Evolutionary conservation across 1,140 invertebrate species (phyloP).

Genomic region (Dreissena rostriformis): DNA sequence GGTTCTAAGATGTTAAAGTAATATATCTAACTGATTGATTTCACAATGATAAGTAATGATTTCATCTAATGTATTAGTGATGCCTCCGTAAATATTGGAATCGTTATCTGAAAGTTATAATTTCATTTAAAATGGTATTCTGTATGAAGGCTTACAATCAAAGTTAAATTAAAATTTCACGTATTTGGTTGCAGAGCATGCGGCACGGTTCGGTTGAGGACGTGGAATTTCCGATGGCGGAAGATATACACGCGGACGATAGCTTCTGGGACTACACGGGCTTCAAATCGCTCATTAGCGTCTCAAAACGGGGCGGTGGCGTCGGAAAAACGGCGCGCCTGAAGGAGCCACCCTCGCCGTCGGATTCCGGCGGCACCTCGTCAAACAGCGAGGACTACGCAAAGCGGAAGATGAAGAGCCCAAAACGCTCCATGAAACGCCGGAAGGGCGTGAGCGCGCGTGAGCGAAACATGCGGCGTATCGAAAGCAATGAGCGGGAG

Average conservation of each 20-base stretch:
- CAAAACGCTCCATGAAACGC: constrained; percentile 82
- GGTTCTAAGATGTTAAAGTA: no score
- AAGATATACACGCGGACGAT: constrained; percentile 55
- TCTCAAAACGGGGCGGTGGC: constrained; percentile 43
- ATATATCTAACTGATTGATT: no score
- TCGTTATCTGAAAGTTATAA: no score
- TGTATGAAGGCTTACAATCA: no score
- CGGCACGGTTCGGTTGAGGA: constrained; percentile 4
- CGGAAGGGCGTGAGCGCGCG: constrained; percentile 89
- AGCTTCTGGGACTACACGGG: constrained; percentile 60
- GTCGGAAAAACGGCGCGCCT: constrained; percentile 56
- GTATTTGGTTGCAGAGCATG: constrained; percentile 31
- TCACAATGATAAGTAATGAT: no score
- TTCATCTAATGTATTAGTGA: no score
- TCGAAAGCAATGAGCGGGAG: constrained; percentile 94
- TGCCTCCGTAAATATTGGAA: no score
- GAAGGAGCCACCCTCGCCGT: constrained; percentile 67
- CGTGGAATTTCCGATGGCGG: constrained; percentile 55
- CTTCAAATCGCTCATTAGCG: constrained; percentile 47
- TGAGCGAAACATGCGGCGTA: constrained; percentile 89
- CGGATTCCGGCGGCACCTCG: constrained; percentile 74
- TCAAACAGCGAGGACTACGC: constrained; percentile 69
- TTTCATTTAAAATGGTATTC: no score
- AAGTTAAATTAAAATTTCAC: background rate
- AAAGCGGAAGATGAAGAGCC: constrained; percentile 69